phyloP scores from a whole-genome alignment of 2,888 invertebrate species.

The Monopis laevigella region DNA sequence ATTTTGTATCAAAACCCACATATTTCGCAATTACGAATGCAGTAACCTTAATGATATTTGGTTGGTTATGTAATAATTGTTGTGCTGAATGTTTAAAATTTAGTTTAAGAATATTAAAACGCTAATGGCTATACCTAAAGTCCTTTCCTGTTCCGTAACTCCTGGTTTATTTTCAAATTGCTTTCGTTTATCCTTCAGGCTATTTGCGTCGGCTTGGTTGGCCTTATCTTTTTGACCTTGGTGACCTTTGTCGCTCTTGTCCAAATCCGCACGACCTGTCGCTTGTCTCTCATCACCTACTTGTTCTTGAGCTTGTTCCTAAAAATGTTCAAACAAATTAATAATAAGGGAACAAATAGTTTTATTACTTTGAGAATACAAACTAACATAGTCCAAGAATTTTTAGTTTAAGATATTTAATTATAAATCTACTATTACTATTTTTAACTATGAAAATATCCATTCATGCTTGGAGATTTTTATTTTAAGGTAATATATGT shows the following conservation, averaged over 20 bases:
- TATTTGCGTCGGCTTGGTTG: conserved; percentile 38
- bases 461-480: conserved; percentile 11
- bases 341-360: neutral
- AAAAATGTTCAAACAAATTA: neutral
- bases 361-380: too few species aligned
- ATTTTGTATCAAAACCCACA: too few species aligned
- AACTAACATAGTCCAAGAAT: too few species aligned
- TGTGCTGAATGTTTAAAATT: too few species aligned
- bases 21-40: too few species aligned
- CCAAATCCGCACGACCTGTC: conserved; percentile 79
- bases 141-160: conserved; percentile 76
- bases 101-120: too few species aligned
- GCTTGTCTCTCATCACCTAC: conserved; percentile 72
- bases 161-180: conserved; percentile 78
- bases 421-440: neutral
- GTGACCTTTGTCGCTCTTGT: conserved; percentile 76
- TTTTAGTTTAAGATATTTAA: neutral
- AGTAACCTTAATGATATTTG: too few species aligned
- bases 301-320: conserved; percentile 70
- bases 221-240: conserved; percentile 60
- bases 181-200: conserved; percentile 44
- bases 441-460: neutral
- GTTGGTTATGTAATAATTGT: too few species aligned
- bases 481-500: neutral
- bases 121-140: conserved; percentile 58